These are phyloP conservation scores for Bombycilla garrulus DNA, from an alignment of 2,113 vertebrate species.

Conservation along the genomic window DNA sequence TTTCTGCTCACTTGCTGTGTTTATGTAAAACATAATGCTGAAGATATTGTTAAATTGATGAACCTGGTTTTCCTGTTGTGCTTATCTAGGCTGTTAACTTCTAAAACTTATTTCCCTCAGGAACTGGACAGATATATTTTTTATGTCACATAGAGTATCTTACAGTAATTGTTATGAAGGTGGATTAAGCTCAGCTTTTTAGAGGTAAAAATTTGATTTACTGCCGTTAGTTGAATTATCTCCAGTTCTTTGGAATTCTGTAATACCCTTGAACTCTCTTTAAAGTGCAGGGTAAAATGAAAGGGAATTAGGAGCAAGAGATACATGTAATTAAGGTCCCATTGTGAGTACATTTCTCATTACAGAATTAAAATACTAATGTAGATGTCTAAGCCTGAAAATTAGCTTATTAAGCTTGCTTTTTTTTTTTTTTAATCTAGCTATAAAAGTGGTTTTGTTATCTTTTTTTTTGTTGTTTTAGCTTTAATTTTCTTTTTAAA, in stretches of 20 bases:
- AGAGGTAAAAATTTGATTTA: background rate
- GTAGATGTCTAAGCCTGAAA: background rate
- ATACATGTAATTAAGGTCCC: background rate
- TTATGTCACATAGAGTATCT: background rate
- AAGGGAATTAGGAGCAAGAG: conserved; percentile 12
- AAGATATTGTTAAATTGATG: background rate
- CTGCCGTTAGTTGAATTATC: background rate
- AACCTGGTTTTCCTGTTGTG: background rate
- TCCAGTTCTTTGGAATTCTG: background rate
- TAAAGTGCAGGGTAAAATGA: background rate
- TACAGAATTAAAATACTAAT: conserved; percentile 14
- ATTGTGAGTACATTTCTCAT: background rate
- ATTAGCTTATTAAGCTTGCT: background rate
- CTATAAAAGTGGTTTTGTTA: background rate
- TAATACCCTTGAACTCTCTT: background rate
- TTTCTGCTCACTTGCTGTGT: background rate
- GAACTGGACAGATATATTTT: background rate
- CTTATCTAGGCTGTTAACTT: background rate
- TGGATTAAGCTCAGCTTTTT: background rate
- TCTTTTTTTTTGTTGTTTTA: background rate
- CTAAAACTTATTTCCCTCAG: background rate
- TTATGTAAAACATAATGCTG: background rate
- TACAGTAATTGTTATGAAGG: background rate
- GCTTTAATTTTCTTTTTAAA: background rate
- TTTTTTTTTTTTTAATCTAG: background rate